Evolutionary conservation across 1,140 invertebrate species (phyloP).

Genomic region (Scaptomyza pallida): DNA sequence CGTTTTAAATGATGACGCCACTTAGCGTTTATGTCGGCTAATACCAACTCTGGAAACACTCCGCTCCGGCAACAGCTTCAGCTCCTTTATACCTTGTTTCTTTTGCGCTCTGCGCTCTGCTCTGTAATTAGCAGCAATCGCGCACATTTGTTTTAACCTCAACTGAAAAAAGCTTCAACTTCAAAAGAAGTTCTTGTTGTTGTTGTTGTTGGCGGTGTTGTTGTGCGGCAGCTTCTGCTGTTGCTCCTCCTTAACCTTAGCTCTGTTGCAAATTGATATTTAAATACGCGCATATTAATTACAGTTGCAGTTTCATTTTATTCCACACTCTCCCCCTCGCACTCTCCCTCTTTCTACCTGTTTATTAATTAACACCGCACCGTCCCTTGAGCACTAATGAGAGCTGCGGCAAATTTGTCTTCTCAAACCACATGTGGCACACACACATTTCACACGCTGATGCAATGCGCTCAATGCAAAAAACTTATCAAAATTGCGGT

Average conservation of each 20-base stretch:
- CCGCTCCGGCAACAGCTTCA: neutral
- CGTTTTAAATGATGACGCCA: conserved; percentile 83
- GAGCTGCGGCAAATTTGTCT: conserved; percentile 69
- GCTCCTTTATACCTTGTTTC: conserved; percentile 16
- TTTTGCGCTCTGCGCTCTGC: conserved; percentile 40
- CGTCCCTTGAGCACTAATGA: conserved; percentile 65
- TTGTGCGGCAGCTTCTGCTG: conserved; percentile 16
- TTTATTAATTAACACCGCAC: conserved; percentile 73
- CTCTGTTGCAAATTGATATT: conserved; percentile 78
- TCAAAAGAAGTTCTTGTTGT: conserved; percentile 13
- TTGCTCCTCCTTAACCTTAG: conserved; percentile 1
- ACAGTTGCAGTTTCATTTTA: conserved; percentile 43
- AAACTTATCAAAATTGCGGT: too few relatives aligned
- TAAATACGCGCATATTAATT: conserved; percentile 83
- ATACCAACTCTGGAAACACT: conserved; percentile 56
- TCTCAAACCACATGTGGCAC: conserved; percentile 20
- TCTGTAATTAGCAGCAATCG: conserved; percentile 82
- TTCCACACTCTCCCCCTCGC: conserved; percentile 14
- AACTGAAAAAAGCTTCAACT: conserved; percentile 17
- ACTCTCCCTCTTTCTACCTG: conserved; percentile 19
- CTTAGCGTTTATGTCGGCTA: conserved; percentile 83
- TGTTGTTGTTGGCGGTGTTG: neutral
- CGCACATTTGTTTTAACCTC: conserved; percentile 66
- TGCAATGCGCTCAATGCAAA: neutral
- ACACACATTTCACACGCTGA: conserved; percentile 43